Conservation (phyloP, 2,797 vertebrate genomes). For the Heliangelus exortis region DNA sequence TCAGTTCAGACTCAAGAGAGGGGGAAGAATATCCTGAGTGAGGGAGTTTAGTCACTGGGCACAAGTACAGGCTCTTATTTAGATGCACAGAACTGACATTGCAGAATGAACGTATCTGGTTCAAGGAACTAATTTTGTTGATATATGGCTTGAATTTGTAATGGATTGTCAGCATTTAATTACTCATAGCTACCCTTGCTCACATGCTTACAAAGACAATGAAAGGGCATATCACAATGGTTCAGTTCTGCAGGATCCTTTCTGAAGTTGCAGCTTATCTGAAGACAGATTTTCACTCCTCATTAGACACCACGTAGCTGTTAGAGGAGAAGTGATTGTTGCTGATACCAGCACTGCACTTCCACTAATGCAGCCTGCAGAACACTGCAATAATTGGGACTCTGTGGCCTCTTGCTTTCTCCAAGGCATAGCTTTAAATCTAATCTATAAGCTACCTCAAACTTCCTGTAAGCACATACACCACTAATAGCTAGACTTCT, state of each 20-base stretch:
- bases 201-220: not conserved
- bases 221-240: not conserved
- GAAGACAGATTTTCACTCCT: not conserved
- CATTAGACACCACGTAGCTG: not conserved
- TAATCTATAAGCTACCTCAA: not conserved
- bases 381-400: not conserved
- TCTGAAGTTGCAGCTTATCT: not conserved
- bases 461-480: not conserved
- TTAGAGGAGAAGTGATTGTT: not conserved
- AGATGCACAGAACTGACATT: not conserved
- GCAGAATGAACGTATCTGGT: not conserved
- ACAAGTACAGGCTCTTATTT: not conserved
- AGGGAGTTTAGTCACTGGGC: not conserved
- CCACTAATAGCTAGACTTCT: not conserved
- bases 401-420: not conserved
- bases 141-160: not conserved
- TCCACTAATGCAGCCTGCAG: not conserved
- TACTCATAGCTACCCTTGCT: not conserved
- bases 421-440: not conserved
- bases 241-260: not conserved
- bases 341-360: not conserved
- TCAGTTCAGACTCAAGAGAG: not conserved
- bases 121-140: not conserved
- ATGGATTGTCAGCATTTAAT: not conserved
- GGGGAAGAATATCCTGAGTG: not conserved